Evolutionary conservation across 2,888 invertebrate genomes (phyloP).

Genomic region (Drosophila antonietae): DNA sequence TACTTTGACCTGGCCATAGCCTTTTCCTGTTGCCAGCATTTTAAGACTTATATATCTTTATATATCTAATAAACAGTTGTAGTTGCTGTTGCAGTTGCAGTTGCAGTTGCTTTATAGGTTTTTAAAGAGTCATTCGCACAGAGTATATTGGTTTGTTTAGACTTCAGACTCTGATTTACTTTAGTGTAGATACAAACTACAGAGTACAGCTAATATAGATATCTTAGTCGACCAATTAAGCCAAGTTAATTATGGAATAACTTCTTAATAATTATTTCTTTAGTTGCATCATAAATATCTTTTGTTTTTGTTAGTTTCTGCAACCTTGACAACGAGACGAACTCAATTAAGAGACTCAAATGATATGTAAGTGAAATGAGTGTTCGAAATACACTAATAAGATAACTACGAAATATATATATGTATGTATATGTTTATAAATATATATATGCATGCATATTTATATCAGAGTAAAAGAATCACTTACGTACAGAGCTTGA

Average conservation of each 20-base stretch:
- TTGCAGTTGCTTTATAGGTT: not conserved
- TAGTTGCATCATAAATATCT: not conserved
- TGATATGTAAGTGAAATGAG: not conserved
- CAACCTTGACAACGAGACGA: not conserved
- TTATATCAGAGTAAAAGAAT: too few species aligned
- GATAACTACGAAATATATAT: not conserved
- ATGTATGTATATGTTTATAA: not conserved
- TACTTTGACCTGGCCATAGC: conserved; percentile 9
- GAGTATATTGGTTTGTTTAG: not conserved
- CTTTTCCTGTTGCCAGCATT: not conserved
- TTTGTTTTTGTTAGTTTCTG: not conserved
- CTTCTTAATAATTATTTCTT: not conserved
- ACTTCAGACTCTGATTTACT: not conserved
- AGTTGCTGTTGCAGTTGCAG: not conserved
- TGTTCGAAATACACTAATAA: not conserved
- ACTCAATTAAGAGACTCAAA: not conserved
- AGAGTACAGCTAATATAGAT: too few species aligned
- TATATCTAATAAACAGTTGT: conserved; percentile 1
- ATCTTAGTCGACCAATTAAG: too few species aligned
- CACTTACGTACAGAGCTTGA: too few species aligned
- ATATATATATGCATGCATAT: too few species aligned
- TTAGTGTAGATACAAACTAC: too few species aligned
- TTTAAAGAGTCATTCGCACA: not conserved
- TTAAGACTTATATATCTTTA: not conserved
- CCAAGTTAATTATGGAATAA: too few species aligned